A percentile compares a stretch with the other conserved stretches of the same genome.
Conservation (phyloP, 92 coral and sea anemone species). For the Nematostella vectensis region DNA sequence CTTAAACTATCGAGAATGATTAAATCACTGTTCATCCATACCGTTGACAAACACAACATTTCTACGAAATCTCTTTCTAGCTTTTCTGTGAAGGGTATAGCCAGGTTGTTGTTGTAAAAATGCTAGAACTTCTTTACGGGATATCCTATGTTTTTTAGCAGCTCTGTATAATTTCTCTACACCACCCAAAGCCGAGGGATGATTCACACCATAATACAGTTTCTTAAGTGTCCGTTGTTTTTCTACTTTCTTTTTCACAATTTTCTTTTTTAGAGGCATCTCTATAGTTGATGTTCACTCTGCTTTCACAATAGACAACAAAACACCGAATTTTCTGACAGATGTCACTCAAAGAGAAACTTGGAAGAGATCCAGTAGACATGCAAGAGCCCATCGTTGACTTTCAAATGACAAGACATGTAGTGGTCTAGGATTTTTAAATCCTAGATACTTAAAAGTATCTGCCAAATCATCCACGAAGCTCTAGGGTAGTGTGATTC, state of each 20-base stretch:
- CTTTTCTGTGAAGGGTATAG: conserved; percentile 5
- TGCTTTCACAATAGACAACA: not conserved
- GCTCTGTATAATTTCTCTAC: not conserved
- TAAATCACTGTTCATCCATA: conserved; percentile 2
- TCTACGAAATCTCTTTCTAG: not conserved
- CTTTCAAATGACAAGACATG: conserved; percentile 7
- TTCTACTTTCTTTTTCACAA: not conserved
- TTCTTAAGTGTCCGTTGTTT: not conserved
- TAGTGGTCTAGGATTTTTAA: conserved; percentile 5
- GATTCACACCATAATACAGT: conserved; percentile 5
- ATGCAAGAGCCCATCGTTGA: conserved; percentile 5
- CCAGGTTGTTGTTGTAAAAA: conserved; percentile 6
- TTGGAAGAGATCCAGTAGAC: conserved; percentile 3
- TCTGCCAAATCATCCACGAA: conserved; percentile 2
- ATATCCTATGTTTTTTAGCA: not conserved
- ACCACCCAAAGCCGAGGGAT: conserved; percentile 1
- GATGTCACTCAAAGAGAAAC: conserved; percentile 2
- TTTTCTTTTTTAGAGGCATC: not conserved
- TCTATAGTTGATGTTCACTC: not conserved
- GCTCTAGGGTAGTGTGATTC: not conserved
- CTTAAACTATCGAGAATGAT: not conserved
- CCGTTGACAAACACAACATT: conserved; percentile 5
- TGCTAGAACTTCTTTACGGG: not conserved
- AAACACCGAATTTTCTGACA: not conserved
- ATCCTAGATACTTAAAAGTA: not conserved